Conservation (phyloP, 2,797 vertebrate species). For the Todus mexicanus region DNA sequence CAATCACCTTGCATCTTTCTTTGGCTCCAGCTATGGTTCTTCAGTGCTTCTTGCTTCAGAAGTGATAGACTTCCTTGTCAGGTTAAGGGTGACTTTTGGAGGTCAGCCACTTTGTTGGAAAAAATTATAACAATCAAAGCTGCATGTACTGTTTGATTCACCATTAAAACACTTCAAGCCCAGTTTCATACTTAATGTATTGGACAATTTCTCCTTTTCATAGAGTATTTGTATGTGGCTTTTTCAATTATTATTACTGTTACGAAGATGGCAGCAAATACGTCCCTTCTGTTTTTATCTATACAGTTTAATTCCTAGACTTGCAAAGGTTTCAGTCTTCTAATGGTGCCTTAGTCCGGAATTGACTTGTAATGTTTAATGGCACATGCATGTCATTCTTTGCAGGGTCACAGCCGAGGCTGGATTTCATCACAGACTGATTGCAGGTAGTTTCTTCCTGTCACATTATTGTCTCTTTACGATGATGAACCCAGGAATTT, state of each 20-base stretch:
- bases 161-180: not conserved
- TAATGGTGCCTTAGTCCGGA: not conserved
- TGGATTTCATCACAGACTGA: not conserved
- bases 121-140: not conserved
- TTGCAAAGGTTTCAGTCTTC: not conserved
- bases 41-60: not conserved
- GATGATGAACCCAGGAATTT: not conserved
- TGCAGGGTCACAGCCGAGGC: not conserved
- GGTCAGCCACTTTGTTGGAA: not conserved
- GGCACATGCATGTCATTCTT: accelerated
- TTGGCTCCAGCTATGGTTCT: not conserved
- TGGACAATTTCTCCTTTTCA: not conserved
- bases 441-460: not conserved
- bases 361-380: not conserved
- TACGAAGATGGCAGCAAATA: not conserved
- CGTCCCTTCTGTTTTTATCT: not conserved
- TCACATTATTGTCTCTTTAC: not conserved
- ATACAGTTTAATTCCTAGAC: not conserved
- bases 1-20: not conserved
- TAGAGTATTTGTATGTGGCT: accelerated
- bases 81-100: not conserved
- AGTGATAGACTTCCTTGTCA: not conserved
- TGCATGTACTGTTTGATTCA: not conserved
- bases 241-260: not conserved
- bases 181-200: not conserved